Base-by-base conservation (phyloP, 1,140 invertebrate species). In the Araneus ventricosus region DNA sequence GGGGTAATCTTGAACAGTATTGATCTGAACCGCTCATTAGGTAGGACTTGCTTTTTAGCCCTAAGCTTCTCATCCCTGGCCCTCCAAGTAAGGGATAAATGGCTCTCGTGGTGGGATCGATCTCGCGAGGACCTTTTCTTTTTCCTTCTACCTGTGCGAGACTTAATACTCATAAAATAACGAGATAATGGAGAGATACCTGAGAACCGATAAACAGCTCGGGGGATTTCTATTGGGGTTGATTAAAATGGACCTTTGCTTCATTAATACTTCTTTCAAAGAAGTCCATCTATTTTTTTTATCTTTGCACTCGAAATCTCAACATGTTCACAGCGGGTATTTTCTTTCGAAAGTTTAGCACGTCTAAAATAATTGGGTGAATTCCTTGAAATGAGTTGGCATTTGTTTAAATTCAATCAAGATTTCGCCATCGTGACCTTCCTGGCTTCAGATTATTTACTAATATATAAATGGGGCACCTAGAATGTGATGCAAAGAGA, bases 21-120 rank as follows among this genome's bases (percentile, higher is more conserved):
- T 82, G 88, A 90, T 90, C 88, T 67, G n/a, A 89, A 30, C 70
- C 41, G n/a, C 88, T 90, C 75, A 90, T 90, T 90, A 90, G 88
- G 75, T 57, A 79, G 88, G 41, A 57, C 88, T 57, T 59, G 63
- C 88, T 90, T 90, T 90, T 90, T 90, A 90, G 75, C 88, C 67
- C 39, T 89, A 79, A 89, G 88, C 70, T 57, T 70, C 57, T 90
- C 88, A 61, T 90, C 88, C 70, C 10, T 52, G 61, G 52, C 24
- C 70, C 88, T 90, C 75, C 24, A 90, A 90, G 88, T 80, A 61
- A 82, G 75, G 67, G 70, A 75, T 89, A 89, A 89, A 89, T 89
- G 88, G 45, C 87, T 88, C 61, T 88, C 67, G 75, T 45, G 63
- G 52, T 30, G 41, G 45, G n/a, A 89, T 89, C 88, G 88, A 89